These are phyloP conservation scores for Mesodorylaimus sp. DNA, from an alignment of 2,888 invertebrate genomes.

Conservation along the genomic window DNA sequence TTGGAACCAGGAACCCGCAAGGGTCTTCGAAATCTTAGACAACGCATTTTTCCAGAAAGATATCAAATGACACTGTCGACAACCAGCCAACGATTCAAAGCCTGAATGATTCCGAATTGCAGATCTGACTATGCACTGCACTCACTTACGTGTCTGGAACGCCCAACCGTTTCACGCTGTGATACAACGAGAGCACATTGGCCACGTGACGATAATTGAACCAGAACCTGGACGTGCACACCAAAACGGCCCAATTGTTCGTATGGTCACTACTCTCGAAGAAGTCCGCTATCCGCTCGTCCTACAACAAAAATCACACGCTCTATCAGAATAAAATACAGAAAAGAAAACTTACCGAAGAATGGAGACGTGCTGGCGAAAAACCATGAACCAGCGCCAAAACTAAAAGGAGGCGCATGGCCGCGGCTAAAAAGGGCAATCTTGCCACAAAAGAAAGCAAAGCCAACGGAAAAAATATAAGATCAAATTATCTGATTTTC, in stretches of 20 bases:
- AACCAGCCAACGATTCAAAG: no score
- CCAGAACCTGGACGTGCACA: slow-evolving; percentile 97
- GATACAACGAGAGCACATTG: slow-evolving; percentile 89
- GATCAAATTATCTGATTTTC: neutral
- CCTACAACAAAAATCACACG: no score
- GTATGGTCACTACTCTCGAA: slow-evolving; percentile 46
- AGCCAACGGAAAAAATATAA: neutral
- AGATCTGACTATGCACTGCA: no score
- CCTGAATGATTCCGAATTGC: no score
- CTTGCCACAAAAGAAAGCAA: neutral
- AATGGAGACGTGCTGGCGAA: no score
- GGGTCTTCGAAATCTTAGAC: no score
- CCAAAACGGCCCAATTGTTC: slow-evolving; percentile 97
- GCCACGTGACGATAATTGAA: slow-evolving; percentile 99
- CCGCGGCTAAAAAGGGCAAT: neutral
- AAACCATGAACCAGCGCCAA: no score
- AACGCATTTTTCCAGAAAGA: no score
- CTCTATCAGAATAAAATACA: no score
- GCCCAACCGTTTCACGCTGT: slow-evolving; percentile 91
- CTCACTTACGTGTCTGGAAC: slow-evolving; percentile 66
- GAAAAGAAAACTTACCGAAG: no score
- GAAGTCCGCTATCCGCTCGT: no score
- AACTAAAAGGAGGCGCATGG: neutral
- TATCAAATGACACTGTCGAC: no score
- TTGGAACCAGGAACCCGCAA: neutral